Evolutionary conservation across 2,888 invertebrate species (phyloP).

Genomic region (Machimus atricapillus): DNA sequence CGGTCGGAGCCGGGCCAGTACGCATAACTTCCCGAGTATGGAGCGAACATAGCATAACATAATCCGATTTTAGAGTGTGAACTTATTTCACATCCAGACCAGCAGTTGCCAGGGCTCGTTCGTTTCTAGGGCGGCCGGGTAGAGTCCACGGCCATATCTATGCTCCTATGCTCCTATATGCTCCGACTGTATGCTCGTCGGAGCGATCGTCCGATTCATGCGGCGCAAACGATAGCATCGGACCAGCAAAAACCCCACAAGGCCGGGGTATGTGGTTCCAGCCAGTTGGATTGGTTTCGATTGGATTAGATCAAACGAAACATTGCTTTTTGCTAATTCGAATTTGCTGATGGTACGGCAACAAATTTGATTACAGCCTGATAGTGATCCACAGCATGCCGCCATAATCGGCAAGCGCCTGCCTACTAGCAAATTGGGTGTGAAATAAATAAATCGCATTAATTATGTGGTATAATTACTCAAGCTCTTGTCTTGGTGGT

Average conservation of each 20-base stretch:
- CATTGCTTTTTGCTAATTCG: background rate
- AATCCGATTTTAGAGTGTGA: background rate
- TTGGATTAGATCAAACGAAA: background rate
- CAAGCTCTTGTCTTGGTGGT: background rate
- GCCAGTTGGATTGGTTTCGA: background rate
- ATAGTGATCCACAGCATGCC: background rate
- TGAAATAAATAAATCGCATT: constrained; percentile 28
- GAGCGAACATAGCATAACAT: background rate
- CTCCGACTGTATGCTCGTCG: background rate
- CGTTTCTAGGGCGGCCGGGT: background rate
- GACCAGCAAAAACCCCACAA: background rate
- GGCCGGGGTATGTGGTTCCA: background rate
- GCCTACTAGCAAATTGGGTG: background rate
- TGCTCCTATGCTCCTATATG: background rate
- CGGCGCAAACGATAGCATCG: background rate
- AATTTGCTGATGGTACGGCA: background rate
- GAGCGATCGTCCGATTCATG: background rate
- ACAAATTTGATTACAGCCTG: background rate
- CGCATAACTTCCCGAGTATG: background rate
- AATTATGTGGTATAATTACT: constrained; percentile 18
- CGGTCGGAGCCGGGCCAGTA: background rate
- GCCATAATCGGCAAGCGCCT: background rate
- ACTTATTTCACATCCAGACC: background rate
- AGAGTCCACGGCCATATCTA: background rate
- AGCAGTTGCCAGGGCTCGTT: background rate